A percentile compares a stretch with the other conserved stretches of the same genome.
Conservation (phyloP, 2,797 vertebrate species). For the Ceryle rudis region DNA sequence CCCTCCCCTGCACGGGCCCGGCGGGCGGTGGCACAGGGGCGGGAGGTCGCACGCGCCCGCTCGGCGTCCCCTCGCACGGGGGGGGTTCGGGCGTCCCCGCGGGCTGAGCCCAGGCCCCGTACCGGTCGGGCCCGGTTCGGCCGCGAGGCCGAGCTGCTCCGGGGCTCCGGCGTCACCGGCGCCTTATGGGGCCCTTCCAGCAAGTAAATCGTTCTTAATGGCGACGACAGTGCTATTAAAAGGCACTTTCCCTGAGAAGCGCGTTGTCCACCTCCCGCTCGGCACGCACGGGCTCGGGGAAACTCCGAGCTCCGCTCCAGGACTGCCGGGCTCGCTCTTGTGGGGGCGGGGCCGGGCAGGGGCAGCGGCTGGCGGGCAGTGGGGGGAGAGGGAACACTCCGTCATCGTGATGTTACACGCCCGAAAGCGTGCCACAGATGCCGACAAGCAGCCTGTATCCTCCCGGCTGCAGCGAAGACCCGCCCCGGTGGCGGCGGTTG, state of each 20-base stretch:
- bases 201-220: neutral
- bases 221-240: neutral
- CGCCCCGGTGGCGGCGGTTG: too few relatives aligned
- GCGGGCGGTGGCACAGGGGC: too few relatives aligned
- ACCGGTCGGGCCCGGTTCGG: neutral
- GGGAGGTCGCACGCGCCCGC: too few relatives aligned
- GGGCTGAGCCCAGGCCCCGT: neutral
- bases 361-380: neutral
- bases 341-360: neutral
- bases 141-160: neutral
- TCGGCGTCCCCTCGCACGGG: too few relatives aligned
- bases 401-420: fast-evolving
- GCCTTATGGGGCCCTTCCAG: neutral
- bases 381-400: too few relatives aligned
- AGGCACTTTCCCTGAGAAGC: neutral
- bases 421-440: too few relatives aligned
- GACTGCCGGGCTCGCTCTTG: too few relatives aligned
- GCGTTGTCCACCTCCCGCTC: neutral
- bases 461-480: neutral
- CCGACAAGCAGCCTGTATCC: neutral
- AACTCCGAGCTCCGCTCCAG: too few relatives aligned
- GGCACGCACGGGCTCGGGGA: neutral
- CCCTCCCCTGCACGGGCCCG: too few relatives aligned
- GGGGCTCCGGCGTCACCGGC: neutral
- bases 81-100: neutral